These are phyloP conservation scores for Athalia circularis DNA, from an alignment of 2,888 invertebrate species.

Conservation along the genomic window DNA sequence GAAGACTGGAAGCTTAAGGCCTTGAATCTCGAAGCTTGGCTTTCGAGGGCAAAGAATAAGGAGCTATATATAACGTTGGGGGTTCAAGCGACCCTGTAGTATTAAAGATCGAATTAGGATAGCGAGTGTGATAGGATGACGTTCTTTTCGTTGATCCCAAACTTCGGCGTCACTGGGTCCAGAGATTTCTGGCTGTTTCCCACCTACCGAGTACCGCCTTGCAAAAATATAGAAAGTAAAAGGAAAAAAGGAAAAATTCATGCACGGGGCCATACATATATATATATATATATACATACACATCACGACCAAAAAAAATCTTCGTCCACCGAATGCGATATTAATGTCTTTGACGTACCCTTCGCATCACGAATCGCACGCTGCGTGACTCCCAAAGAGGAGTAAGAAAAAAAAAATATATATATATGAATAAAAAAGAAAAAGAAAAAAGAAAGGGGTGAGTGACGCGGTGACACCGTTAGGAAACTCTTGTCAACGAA, in stretches of 20 bases:
- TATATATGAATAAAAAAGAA: too few relatives aligned
- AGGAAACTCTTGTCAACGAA: constrained; percentile 3
- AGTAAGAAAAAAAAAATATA: too few relatives aligned
- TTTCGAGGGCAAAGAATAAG: constrained; percentile 8
- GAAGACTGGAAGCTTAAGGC: constrained; percentile 16
- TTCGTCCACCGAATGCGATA: constrained; percentile 29
- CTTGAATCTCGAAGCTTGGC: not conserved
- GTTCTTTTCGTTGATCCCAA: constrained; percentile 21
- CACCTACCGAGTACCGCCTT: not conserved
- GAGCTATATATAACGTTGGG: not conserved
- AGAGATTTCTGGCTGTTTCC: constrained; percentile 12
- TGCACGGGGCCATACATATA: not conserved
- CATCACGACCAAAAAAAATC: not conserved
- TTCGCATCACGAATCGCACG: not conserved
- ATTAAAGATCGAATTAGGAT: constrained; percentile 43
- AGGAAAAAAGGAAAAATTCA: not conserved
- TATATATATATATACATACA: too few relatives aligned
- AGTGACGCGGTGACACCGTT: not conserved
- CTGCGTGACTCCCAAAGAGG: too few relatives aligned
- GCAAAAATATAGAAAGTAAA: too few relatives aligned
- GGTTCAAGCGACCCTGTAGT: constrained; percentile 10
- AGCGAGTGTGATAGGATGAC: constrained; percentile 36
- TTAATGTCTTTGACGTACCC: constrained; percentile 22
- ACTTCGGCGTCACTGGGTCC: constrained; percentile 5
- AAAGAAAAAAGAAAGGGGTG: not conserved